These are phyloP conservation scores for Sebastes matsubarae DNA, from an alignment of 2,797 vertebrate species.

Conservation along the genomic window DNA sequence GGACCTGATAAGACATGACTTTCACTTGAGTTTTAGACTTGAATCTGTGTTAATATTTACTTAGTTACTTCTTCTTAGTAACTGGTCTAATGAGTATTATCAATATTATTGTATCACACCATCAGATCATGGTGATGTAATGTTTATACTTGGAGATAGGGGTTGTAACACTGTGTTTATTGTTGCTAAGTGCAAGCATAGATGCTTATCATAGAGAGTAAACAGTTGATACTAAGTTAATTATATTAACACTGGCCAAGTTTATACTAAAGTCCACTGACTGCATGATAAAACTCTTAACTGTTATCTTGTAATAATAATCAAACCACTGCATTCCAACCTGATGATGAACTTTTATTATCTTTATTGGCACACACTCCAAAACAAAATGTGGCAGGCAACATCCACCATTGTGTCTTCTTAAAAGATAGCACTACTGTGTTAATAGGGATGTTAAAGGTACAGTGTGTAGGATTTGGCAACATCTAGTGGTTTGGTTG, in stretches of 20 bases:
- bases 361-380: background rate
- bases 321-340: conserved; percentile 1
- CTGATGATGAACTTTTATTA: background rate
- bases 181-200: background rate
- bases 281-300: background rate
- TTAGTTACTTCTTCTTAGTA: background rate
- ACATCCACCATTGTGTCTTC: background rate
- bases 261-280: background rate
- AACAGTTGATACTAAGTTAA: background rate
- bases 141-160: background rate
- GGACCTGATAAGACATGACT: background rate
- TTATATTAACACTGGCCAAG: background rate
- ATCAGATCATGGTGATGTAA: background rate
- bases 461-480: too few relatives aligned
- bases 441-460: background rate
- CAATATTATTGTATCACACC: background rate
- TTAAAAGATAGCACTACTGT: background rate
- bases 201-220: background rate
- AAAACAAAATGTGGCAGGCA: background rate
- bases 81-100: background rate
- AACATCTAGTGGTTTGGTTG: too few relatives aligned
- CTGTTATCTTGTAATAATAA: background rate
- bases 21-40: background rate
- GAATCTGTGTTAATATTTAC: background rate
- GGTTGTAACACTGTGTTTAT: background rate